These are phyloP conservation scores for Nephrocerus scutellatus DNA, from an alignment of 2,888 invertebrate species.

Conservation along the genomic window DNA sequence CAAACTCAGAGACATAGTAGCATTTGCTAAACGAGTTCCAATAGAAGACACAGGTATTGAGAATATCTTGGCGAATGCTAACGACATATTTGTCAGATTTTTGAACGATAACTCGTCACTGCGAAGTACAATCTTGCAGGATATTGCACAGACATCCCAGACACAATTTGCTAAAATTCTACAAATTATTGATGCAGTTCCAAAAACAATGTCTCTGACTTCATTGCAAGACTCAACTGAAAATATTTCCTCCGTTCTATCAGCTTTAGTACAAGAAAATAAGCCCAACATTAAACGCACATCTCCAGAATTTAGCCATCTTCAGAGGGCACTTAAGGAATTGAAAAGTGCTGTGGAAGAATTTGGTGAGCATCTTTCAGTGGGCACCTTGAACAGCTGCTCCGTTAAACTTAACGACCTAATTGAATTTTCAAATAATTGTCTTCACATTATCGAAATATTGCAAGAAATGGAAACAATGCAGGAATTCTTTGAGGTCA, in stretches of 20 bases:
- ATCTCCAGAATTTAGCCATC: too few relatives aligned
- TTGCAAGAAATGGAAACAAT: conserved; percentile 27
- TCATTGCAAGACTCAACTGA: too few relatives aligned
- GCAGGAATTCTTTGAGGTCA: conserved; percentile 20
- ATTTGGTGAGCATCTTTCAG: conserved; percentile 12
- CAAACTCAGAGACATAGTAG: conserved; percentile 29
- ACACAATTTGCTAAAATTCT: conserved; percentile 22
- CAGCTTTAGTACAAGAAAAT: too few relatives aligned
- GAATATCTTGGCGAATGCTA: conserved; percentile 17
- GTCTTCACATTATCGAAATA: conserved; percentile 25
- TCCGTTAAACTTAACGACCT: too few relatives aligned
- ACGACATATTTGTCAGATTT: conserved; percentile 22
- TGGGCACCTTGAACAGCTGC: too few relatives aligned
- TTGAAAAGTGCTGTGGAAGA: conserved; percentile 13
- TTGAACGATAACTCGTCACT: conserved; percentile 26
- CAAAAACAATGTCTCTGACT: too few relatives aligned
- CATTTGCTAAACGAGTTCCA: conserved; percentile 16
- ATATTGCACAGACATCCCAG: conserved; percentile 25
- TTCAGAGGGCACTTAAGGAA: conserved; percentile 6
- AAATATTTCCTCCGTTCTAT: too few relatives aligned
- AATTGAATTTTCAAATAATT: too few relatives aligned
- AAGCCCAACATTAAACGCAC: too few relatives aligned
- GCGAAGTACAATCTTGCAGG: conserved; percentile 26
- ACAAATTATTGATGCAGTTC: conserved; percentile 17
- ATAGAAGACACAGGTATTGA: conserved; percentile 4